Evolutionary conservation across 2,797 vertebrate genomes (phyloP).

Genomic region (Cheirogaleus major): DNA sequence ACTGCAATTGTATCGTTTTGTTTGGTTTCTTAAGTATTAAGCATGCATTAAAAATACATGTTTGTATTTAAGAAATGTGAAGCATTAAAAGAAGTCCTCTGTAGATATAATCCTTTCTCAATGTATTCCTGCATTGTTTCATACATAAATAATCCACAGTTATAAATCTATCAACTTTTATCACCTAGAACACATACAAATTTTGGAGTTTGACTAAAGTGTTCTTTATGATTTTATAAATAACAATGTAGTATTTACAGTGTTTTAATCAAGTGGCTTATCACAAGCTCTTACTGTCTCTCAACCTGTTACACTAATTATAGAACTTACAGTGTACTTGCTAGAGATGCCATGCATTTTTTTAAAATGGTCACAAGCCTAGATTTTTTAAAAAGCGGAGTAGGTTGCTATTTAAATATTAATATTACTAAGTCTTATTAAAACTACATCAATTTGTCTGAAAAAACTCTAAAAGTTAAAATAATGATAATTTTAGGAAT

Average conservation of each 20-base stretch:
- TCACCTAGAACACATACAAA: neutral
- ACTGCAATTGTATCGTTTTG: slow-evolving; percentile 11
- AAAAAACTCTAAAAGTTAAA: slow-evolving; percentile 36
- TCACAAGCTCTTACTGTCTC: neutral
- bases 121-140: slow-evolving; percentile 33
- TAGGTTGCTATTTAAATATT: neutral
- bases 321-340: neutral
- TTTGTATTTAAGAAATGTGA: slow-evolving; percentile 54
- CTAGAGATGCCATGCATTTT: neutral
- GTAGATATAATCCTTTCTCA: slow-evolving; percentile 38
- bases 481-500: slow-evolving; percentile 20
- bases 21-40: slow-evolving; percentile 48
- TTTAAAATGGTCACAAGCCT: neutral
- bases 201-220: neutral
- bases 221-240: neutral
- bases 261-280: neutral
- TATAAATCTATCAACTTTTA: slow-evolving; percentile 52
- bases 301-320: neutral
- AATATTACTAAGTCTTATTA: slow-evolving; percentile 14
- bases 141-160: slow-evolving; percentile 49
- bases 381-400: neutral
- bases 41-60: slow-evolving; percentile 53
- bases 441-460: slow-evolving; percentile 8
- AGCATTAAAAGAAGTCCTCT: slow-evolving; percentile 27
- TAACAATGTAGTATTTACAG: neutral